Conservation (phyloP, 2,113 vertebrate genomes). For the Lycaon pictus region DNA sequence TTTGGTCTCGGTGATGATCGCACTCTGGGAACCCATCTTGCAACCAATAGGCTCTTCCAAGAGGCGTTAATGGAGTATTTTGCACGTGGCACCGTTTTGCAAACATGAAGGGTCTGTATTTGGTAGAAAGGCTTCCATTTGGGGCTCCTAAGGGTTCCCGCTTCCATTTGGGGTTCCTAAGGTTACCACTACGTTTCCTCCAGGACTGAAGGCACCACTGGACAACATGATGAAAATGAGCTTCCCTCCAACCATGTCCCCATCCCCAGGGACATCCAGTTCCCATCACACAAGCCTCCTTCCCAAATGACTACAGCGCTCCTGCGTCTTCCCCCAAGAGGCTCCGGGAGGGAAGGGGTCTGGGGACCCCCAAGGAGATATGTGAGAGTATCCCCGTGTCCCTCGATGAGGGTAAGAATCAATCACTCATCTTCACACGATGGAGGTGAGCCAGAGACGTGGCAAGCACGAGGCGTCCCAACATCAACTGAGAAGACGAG, state of each 20-base stretch:
- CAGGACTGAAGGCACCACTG: background rate
- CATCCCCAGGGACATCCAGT: no score
- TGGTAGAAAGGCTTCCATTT: background rate
- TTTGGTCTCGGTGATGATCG: no score
- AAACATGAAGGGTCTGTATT: background rate
- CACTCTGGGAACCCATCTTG: background rate
- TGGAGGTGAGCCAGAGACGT: rapidly evolving
- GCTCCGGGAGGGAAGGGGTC: background rate
- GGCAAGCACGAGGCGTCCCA: background rate
- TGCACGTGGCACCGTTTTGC: background rate
- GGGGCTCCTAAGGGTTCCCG: rapidly evolving
- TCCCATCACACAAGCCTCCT: background rate
- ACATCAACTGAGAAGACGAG: rapidly evolving
- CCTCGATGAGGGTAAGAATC: background rate
- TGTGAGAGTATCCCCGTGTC: rapidly evolving
- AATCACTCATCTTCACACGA: no score
- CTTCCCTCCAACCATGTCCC: background rate
- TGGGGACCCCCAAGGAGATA: background rate
- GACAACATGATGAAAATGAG: background rate
- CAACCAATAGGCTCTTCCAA: background rate
- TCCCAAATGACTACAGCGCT: background rate
- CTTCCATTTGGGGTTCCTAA: background rate
- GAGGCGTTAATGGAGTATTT: background rate
- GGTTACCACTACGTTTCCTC: background rate
- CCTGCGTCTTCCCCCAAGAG: no score